Conservation (phyloP, 2,113 vertebrate species). For the Ailuropoda melanoleuca region DNA sequence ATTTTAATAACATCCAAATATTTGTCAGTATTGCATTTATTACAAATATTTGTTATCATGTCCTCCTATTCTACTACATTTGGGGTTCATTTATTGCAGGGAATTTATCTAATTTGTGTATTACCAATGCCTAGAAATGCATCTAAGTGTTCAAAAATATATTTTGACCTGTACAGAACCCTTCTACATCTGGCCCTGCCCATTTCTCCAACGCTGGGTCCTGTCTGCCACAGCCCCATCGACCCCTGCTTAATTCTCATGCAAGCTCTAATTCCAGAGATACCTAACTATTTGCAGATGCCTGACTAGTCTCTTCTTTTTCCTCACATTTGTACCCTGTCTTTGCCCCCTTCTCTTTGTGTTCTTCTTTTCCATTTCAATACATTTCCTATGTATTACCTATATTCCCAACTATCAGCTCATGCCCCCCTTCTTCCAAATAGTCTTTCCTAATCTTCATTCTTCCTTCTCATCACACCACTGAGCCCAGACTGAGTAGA, state of each 20-base stretch:
- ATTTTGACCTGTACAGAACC: background rate
- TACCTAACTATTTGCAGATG: background rate
- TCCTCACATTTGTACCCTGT: background rate
- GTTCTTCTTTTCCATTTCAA: background rate
- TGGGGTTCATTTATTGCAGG: background rate
- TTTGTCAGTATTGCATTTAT: background rate
- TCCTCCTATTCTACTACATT: background rate
- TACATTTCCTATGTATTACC: background rate
- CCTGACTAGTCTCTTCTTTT: background rate
- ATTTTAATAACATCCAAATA: slow-evolving; percentile 32
- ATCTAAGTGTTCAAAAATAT: background rate
- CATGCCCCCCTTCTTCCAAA: background rate
- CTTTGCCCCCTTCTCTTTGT: background rate
- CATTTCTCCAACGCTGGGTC: background rate
- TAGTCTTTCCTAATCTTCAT: background rate
- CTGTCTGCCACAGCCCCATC: background rate
- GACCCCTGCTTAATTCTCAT: background rate
- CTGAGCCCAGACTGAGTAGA: background rate
- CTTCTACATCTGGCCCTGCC: background rate
- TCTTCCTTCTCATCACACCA: background rate
- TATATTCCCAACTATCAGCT: background rate
- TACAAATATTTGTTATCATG: background rate
- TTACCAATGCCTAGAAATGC: background rate
- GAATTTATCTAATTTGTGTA: background rate
- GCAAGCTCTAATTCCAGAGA: background rate